These are phyloP conservation scores for Caenorhabditis angaria DNA, from an alignment of 2,888 invertebrate genomes.

Conservation along the genomic window DNA sequence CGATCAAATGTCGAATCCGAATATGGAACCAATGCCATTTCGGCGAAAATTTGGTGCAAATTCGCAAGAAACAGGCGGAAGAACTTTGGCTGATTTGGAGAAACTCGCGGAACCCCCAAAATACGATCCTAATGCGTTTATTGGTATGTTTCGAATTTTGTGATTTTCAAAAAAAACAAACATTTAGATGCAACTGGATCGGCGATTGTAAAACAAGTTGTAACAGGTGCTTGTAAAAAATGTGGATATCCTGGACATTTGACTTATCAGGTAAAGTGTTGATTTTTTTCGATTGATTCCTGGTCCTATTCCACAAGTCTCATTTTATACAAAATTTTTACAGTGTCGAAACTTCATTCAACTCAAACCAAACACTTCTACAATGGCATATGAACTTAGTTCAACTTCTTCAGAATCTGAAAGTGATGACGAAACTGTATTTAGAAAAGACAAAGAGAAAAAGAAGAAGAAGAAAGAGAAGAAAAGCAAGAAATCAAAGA, in stretches of 20 bases:
- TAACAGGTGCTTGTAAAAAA: conserved; percentile 66
- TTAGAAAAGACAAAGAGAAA: conserved; percentile 24
- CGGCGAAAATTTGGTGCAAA: conserved; percentile 42
- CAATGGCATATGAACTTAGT: conserved; percentile 73
- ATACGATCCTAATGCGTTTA: conserved; percentile 36
- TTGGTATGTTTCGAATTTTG: conserved; percentile 35
- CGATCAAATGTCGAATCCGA: conserved; percentile 50
- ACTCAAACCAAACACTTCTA: conserved; percentile 72
- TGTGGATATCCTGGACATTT: conserved; percentile 74
- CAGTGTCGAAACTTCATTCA: conserved; percentile 74
- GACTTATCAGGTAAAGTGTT: conserved; percentile 71
- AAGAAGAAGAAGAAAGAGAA: conserved; percentile 38
- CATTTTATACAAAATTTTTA: conserved; percentile 18
- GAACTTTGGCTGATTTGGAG: conserved; percentile 25
- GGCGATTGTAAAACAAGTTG: conserved; percentile 48
- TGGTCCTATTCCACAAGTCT: too few species aligned
- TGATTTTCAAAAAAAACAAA: not conserved
- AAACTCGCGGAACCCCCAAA: conserved; percentile 17
- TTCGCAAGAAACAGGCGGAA: not conserved
- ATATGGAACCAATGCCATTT: conserved; percentile 58
- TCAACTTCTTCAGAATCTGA: conserved; percentile 74
- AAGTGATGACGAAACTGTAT: conserved; percentile 69
- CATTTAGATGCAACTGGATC: conserved; percentile 54
- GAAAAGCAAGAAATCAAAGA: conserved; percentile 26
- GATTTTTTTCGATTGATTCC: not conserved